These are phyloP conservation scores for Desmodus rotundus DNA, from an alignment of 2,113 vertebrate genomes.

Conservation along the genomic window DNA sequence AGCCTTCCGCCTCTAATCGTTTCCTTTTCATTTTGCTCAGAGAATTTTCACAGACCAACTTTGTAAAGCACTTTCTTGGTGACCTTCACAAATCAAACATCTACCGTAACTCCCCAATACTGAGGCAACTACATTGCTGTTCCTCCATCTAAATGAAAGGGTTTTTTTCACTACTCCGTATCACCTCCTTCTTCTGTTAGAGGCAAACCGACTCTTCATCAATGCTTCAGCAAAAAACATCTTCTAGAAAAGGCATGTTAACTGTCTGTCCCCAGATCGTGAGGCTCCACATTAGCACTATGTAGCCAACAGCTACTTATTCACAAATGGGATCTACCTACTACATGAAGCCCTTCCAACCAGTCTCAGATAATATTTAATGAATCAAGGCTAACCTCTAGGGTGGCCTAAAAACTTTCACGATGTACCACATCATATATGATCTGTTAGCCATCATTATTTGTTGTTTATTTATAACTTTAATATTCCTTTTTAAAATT, in stretches of 20 bases:
- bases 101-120: background rate
- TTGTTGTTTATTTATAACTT: background rate
- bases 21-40: background rate
- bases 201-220: background rate
- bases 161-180: background rate
- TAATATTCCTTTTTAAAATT: background rate
- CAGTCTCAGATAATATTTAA: background rate
- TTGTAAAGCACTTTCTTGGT: background rate
- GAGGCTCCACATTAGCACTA: rapidly evolving
- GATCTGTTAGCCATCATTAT: background rate
- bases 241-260: background rate
- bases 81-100: background rate
- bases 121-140: background rate
- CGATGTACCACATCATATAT: background rate
- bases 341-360: background rate
- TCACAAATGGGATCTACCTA: background rate
- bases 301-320: background rate
- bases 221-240: background rate
- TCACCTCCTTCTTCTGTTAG: background rate
- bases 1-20: background rate
- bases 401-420: background rate
- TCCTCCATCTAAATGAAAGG: background rate
- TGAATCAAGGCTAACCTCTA: background rate
- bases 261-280: background rate
- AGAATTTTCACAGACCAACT: background rate